phyloP scores from a whole-genome alignment of 2,797 vertebrate species.

The Pseudocheirus occidentalis region DNA sequence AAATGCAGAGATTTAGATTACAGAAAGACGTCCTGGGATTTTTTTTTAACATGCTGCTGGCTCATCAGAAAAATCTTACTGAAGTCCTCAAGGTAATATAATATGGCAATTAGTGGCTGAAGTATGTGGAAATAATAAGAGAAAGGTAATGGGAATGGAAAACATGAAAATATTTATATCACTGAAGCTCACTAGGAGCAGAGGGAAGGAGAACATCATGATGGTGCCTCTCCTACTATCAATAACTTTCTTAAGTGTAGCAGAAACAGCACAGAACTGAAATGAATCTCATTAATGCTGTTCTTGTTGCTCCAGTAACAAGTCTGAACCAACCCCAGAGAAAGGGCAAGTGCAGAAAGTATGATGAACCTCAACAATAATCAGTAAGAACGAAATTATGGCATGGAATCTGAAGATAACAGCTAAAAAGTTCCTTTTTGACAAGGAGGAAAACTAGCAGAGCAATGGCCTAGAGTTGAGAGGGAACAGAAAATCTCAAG shows the following conservation, averaged over 20 bases:
- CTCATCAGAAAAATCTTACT: neutral
- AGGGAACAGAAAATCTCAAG: neutral
- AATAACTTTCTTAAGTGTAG: neutral
- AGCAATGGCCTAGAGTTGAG: neutral
- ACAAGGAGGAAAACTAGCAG: neutral
- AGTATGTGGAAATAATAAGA: neutral
- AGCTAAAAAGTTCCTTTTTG: neutral
- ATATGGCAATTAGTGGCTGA: neutral
- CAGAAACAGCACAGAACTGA: neutral
- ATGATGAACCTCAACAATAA: neutral
- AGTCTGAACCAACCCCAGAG: neutral
- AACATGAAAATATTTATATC: neutral
- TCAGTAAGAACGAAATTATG: neutral
- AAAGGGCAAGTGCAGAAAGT: neutral
- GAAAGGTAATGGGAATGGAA: rapidly evolving
- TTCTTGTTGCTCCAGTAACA: neutral
- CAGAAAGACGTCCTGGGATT: neutral
- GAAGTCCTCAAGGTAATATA: neutral
- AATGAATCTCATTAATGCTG: neutral
- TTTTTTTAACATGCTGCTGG: constrained; percentile 14
- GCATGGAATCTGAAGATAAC: neutral
- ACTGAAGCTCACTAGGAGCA: neutral
- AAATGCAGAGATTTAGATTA: neutral
- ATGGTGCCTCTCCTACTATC: neutral
- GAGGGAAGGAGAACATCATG: neutral